Conservation (phyloP, 92 coral and sea anemone genomes). For the Heteractis magnifica region DNA sequence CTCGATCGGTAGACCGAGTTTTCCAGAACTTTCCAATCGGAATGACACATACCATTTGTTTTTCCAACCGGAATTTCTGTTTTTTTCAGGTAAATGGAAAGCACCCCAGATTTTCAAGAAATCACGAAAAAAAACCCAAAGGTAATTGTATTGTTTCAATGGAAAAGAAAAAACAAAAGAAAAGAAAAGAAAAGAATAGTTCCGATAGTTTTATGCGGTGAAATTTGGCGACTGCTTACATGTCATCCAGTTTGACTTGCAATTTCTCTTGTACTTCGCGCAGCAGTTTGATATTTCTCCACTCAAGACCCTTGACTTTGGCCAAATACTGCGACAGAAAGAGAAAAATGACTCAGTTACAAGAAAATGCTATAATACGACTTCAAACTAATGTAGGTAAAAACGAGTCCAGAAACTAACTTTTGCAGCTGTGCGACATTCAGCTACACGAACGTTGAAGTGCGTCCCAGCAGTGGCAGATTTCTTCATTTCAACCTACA, state of each 20-base stretch:
- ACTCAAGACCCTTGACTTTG: constrained; percentile 71
- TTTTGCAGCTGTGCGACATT: constrained; percentile 97
- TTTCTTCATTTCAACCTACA: constrained; percentile 97
- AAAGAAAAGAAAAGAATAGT: background rate
- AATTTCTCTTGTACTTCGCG: constrained; percentile 76
- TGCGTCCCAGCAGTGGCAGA: constrained; percentile 96
- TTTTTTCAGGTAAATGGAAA: too few species aligned
- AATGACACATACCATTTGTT: too few species aligned
- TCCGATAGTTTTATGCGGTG: too few species aligned
- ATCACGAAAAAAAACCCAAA: background rate
- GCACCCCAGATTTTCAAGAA: too few species aligned
- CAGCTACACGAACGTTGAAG: constrained; percentile 94
- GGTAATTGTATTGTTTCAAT: background rate
- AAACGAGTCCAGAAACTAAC: constrained; percentile 20
- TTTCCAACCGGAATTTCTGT: too few species aligned
- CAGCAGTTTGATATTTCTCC: constrained; percentile 74
- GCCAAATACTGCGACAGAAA: constrained; percentile 67
- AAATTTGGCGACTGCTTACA: constrained; percentile 55
- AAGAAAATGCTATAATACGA: background rate
- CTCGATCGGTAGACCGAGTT: too few species aligned
- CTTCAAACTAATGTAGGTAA: background rate
- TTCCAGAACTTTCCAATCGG: too few species aligned
- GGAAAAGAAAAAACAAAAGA: background rate
- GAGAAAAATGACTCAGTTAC: background rate
- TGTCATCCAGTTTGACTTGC: constrained; percentile 64